These are phyloP conservation scores for Halichondria panicea DNA, from an alignment of 37 sponge, comb jelly and placozoan genomes.

Conservation along the genomic window DNA sequence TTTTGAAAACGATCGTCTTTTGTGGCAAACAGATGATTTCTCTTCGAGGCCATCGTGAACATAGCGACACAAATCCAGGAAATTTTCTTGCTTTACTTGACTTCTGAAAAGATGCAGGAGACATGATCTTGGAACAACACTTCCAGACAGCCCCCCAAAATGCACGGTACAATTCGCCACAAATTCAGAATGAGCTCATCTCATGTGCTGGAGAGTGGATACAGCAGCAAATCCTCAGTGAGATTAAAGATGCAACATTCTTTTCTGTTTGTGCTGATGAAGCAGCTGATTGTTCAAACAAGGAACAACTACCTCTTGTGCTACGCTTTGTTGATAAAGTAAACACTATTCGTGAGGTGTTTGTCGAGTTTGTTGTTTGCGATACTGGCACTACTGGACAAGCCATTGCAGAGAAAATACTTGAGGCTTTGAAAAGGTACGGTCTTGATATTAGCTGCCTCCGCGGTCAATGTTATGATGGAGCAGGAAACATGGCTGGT, in stretches of 20 bases:
- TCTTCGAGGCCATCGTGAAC: constrained; percentile 34
- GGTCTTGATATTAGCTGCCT: constrained; percentile 1
- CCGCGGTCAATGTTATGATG: constrained; percentile 10
- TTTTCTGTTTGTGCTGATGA: constrained; percentile 41
- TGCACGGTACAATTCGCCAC: constrained; percentile 40
- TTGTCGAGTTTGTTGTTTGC: constrained; percentile 11
- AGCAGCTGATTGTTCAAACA: constrained; percentile 43
- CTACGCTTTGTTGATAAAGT: constrained; percentile 43
- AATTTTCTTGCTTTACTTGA: constrained; percentile 47
- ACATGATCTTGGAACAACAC: constrained; percentile 33
- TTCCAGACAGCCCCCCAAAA: constrained; percentile 33
- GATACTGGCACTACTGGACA: constrained; percentile 14
- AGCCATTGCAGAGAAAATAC: constrained; percentile 5
- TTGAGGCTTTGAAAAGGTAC: not conserved
- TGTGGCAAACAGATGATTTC: constrained; percentile 47
- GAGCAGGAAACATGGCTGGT: constrained; percentile 22
- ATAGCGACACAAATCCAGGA: constrained; percentile 22
- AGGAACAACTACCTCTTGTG: constrained; percentile 44
- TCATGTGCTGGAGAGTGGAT: constrained; percentile 21
- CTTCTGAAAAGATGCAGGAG: constrained; percentile 47
- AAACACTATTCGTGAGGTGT: constrained; percentile 8
- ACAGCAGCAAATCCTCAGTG: constrained; percentile 14
- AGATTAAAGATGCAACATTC: constrained; percentile 34
- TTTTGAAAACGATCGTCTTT: constrained; percentile 19
- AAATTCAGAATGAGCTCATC: constrained; percentile 55